phyloP scores from a whole-genome alignment of 2,888 invertebrate genomes.

The Zonitis immaculata region DNA sequence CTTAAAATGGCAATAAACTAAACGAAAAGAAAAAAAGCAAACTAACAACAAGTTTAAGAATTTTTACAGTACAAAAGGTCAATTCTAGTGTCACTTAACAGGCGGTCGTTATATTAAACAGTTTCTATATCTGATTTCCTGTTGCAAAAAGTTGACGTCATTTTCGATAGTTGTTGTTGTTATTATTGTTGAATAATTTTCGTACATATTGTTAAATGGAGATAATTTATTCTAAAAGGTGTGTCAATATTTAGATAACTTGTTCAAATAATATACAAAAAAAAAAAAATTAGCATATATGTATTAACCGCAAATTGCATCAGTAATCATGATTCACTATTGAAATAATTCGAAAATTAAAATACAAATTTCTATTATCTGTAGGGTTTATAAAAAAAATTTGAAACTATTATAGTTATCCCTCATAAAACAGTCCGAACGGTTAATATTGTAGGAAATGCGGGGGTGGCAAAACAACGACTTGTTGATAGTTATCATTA shows the following conservation, averaged over 20 bases:
- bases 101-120: too few species aligned
- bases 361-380: too few species aligned
- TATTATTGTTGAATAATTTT: background rate
- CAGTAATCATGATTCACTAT: too few species aligned
- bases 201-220: background rate
- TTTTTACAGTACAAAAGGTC: background rate
- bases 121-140: background rate
- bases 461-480: conserved; percentile 10
- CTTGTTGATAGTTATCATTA: conserved; percentile 11
- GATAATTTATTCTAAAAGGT: background rate
- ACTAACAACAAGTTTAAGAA: background rate
- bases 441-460: conserved; percentile 15
- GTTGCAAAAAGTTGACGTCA: background rate
- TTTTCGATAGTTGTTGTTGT: background rate
- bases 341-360: too few species aligned
- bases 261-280: too few species aligned
- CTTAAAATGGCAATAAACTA: background rate
- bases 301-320: too few species aligned
- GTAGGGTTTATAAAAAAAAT: too few species aligned
- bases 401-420: background rate
- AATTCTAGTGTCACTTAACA: background rate
- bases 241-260: background rate
- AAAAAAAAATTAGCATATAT: too few species aligned
- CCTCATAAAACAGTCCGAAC: background rate
- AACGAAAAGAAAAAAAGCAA: background rate